These are phyloP conservation scores for Chrysogorgia sp. DNA, from an alignment of 92 coral and sea anemone genomes.

Conservation along the genomic window DNA sequence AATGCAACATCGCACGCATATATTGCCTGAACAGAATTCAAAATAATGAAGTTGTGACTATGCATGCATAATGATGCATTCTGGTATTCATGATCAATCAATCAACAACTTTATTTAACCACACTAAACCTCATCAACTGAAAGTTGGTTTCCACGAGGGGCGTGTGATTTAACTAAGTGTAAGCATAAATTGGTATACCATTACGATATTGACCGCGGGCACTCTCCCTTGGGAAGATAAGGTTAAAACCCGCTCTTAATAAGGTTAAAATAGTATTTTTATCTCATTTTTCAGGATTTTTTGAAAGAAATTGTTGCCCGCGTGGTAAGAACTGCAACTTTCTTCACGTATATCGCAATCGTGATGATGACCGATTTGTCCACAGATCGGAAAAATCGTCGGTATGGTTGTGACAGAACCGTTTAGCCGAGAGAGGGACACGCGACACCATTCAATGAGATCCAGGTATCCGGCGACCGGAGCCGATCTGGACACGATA, in stretches of 20 bases:
- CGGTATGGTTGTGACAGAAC: background rate
- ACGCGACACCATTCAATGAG: conserved; percentile 37
- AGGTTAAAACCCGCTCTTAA: background rate
- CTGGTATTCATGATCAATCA: too few species aligned
- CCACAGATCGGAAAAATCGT: conserved; percentile 22
- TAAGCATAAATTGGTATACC: too few species aligned
- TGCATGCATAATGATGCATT: too few species aligned
- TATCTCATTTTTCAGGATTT: conserved; percentile 61
- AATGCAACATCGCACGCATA: too few species aligned
- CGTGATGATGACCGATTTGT: conserved; percentile 59
- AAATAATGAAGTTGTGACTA: too few species aligned
- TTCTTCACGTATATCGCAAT: conserved; percentile 90
- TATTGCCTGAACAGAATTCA: too few species aligned
- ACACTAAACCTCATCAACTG: too few species aligned
- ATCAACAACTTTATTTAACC: too few species aligned
- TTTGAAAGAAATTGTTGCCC: conserved; percentile 94
- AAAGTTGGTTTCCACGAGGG: too few species aligned
- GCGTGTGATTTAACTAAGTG: too few species aligned
- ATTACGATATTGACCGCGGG: too few species aligned
- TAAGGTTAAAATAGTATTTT: background rate
- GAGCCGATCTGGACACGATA: conserved; percentile 58
- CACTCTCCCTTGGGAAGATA: too few species aligned
- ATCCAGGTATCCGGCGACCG: conserved; percentile 57
- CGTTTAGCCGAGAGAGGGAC: conserved; percentile 12
- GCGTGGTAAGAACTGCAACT: conserved; percentile 96